phyloP scores from a whole-genome alignment of 2,113 vertebrate species.

The Grammomys surdaster region DNA sequence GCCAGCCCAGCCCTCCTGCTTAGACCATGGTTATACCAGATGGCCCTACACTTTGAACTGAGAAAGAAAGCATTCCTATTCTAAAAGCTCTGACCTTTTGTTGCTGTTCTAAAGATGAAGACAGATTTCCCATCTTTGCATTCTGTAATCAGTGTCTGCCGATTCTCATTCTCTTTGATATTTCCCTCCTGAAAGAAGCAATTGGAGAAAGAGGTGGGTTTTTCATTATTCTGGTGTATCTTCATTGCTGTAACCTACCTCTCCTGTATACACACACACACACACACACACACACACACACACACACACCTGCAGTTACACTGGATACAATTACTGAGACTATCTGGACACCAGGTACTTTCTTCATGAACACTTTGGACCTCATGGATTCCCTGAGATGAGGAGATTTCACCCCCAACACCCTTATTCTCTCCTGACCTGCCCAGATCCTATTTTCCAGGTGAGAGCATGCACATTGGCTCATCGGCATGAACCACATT shows the following conservation, averaged over 20 bases:
- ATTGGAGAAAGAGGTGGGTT: not conserved
- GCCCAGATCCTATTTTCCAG: not conserved
- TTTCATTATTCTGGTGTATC: not conserved
- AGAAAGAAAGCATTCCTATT: not conserved
- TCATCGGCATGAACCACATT: not conserved
- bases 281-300: not conserved
- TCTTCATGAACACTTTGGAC: not conserved
- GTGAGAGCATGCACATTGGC: not conserved
- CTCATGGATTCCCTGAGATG: not conserved
- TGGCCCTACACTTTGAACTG: not conserved
- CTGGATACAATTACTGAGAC: not conserved
- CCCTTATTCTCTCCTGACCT: not conserved
- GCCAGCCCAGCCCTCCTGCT: not conserved
- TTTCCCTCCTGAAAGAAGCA: not conserved
- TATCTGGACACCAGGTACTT: not conserved
- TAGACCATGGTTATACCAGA: not conserved
- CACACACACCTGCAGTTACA: not conserved
- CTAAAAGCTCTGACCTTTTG: not conserved
- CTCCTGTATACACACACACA: not conserved
- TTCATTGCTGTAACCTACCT: not conserved
- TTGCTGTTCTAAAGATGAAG: not conserved
- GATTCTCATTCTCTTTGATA: not conserved
- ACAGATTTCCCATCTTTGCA: not conserved
- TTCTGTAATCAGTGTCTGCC: not conserved
- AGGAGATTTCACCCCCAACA: not conserved